A percentile compares a stretch with the other conserved stretches of the same genome.
Conservation (phyloP, 2,888 invertebrate genomes). For the Drosophila subquinaria region DNA sequence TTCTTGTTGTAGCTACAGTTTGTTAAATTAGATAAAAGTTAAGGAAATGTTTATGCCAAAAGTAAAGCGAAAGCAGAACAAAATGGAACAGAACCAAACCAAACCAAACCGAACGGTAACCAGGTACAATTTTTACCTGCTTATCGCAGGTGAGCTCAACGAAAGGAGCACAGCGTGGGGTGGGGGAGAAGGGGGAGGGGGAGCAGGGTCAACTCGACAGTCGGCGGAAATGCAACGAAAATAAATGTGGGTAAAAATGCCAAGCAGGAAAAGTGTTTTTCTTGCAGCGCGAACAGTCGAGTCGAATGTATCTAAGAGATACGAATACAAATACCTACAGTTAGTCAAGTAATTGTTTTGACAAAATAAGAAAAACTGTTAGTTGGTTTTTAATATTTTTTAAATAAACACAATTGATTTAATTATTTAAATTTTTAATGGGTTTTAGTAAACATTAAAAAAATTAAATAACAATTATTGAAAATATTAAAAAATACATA, state of each 20-base stretch:
- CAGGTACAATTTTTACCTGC: slow-evolving; percentile 35
- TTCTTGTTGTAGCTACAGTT: slow-evolving; percentile 55
- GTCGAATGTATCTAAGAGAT: slow-evolving; percentile 25
- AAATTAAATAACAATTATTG: too few relatives aligned
- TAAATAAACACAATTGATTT: too few relatives aligned
- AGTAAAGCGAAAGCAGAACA: slow-evolving; percentile 41
- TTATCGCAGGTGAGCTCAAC: slow-evolving; percentile 33
- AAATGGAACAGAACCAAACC: slow-evolving; percentile 14
- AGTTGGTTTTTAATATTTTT: too few relatives aligned
- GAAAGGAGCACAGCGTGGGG: not conserved
- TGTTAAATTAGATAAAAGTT: slow-evolving; percentile 81
- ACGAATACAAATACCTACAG: slow-evolving; percentile 13
- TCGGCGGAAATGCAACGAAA: slow-evolving; percentile 74
- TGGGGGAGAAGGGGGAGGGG: not conserved
- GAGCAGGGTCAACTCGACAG: slow-evolving; percentile 48
- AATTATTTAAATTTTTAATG: too few relatives aligned
- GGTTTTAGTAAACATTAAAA: too few relatives aligned
- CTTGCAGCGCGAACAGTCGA: slow-evolving; percentile 4
- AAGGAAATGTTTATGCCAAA: slow-evolving; percentile 77
- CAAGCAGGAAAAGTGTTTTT: slow-evolving; percentile 65
- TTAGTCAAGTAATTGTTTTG: not conserved
- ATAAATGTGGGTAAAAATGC: slow-evolving; percentile 78
- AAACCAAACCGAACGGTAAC: slow-evolving; percentile 3
- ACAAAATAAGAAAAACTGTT: not conserved
- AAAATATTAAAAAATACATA: not conserved